phyloP scores from a whole-genome alignment of 2,888 invertebrate species.

The Andrena minutula region DNA sequence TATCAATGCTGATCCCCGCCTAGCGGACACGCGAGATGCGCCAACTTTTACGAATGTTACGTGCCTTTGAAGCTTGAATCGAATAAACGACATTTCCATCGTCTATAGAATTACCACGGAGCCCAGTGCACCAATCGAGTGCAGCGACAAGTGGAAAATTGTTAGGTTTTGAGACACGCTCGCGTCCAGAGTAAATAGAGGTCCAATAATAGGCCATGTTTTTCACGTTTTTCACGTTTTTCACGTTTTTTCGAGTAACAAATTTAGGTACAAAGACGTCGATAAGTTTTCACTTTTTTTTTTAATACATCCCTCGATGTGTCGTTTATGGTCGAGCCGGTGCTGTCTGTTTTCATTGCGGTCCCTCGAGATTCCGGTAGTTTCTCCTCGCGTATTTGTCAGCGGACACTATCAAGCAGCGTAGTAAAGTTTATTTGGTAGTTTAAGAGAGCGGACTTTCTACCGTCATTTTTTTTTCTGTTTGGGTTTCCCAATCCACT shows the following conservation, averaged over 20 bases:
- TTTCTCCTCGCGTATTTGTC: conserved; percentile 23
- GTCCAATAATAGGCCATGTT: conserved; percentile 28
- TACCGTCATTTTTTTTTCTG: not conserved
- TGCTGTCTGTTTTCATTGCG: no score
- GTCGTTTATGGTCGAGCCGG: conserved; percentile 11
- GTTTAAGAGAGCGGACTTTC: conserved; percentile 6
- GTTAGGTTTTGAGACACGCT: conserved; percentile 11
- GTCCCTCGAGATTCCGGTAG: conserved; percentile 26
- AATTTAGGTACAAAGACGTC: conserved; percentile 30
- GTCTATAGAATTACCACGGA: conserved; percentile 1
- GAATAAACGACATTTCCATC: not conserved
- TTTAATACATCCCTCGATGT: conserved; percentile 22
- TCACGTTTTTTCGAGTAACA: conserved; percentile 18
- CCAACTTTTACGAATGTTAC: not conserved
- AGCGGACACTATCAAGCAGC: not conserved
- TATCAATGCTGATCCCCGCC: not conserved
- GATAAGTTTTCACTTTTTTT: conserved; percentile 31
- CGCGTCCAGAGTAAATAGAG: not conserved
- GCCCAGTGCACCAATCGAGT: not conserved
- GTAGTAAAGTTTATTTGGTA: conserved; percentile 21
- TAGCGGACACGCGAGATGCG: not conserved
- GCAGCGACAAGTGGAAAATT: conserved; percentile 18
- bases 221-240: not conserved
- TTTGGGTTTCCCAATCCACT: conserved; percentile 3
- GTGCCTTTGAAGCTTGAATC: conserved; percentile 9